Conservation (phyloP, 1,140 invertebrate genomes). For the Coptotermes formosanus region DNA sequence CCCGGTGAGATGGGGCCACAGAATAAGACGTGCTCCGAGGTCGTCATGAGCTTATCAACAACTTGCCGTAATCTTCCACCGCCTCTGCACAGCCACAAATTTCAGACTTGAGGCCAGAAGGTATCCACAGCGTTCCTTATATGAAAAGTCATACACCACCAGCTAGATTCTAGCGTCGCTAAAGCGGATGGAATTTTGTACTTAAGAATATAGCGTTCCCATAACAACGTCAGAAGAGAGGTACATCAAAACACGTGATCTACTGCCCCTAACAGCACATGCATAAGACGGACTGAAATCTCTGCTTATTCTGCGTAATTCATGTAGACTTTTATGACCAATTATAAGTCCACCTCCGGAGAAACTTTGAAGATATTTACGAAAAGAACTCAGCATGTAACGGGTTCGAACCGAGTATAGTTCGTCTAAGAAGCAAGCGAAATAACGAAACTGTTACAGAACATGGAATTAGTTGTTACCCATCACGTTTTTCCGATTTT, state of each 20-base stretch:
- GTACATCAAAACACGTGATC: not conserved
- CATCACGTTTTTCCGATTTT: too few relatives aligned
- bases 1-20: not conserved
- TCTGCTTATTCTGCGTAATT: too few relatives aligned
- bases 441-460: too few relatives aligned
- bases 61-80: not conserved
- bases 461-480: too few relatives aligned
- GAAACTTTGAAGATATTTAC: too few relatives aligned
- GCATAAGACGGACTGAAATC: too few relatives aligned
- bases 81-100: not conserved
- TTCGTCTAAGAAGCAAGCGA: too few relatives aligned
- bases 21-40: not conserved
- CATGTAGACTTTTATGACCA: too few relatives aligned
- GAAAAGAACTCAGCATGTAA: too few relatives aligned
- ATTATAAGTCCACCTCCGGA: too few relatives aligned
- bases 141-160: not conserved
- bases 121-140: not conserved
- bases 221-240: too few relatives aligned
- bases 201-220: not conserved
- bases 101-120: not conserved
- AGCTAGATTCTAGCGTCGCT: not conserved
- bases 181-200: not conserved
- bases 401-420: too few relatives aligned
- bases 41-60: constrained; percentile 6
- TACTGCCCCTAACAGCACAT: not conserved